Percentiles rank a stretch among this genome's conserved stretches.
Conservation (phyloP, 2,113 vertebrate genomes). For the Brienomyrus longianalis region DNA sequence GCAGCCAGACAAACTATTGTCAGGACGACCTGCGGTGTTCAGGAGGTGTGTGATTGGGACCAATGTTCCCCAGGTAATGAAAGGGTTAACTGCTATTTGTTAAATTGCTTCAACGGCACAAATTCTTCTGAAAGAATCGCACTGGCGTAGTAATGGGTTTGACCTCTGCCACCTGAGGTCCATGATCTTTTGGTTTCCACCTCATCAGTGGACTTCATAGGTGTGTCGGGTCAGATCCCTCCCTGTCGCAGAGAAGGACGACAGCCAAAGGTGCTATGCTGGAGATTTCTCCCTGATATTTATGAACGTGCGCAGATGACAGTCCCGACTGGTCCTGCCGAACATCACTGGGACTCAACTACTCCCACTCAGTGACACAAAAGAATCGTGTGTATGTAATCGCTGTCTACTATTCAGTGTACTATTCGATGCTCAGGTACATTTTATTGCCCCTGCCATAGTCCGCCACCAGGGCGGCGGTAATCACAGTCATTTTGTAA, state of each 20-base stretch:
- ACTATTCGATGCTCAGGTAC: conserved; percentile 52
- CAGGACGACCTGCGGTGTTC: neutral
- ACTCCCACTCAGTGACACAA: conserved; percentile 56
- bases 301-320: conserved; percentile 45
- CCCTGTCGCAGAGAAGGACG: neutral
- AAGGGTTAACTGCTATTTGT: neutral
- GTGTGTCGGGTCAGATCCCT: neutral
- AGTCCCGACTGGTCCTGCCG: conserved; percentile 35
- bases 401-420: neutral
- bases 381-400: conserved; percentile 51
- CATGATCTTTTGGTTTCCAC: neutral
- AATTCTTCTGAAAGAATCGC: neutral
- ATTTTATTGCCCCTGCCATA: conserved; percentile 44
- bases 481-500: conserved; percentile 16
- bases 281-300: conserved; percentile 68
- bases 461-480: conserved; percentile 32
- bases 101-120: neutral
- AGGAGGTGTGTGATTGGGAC: neutral
- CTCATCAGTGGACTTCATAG: neutral
- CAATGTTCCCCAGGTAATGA: neutral
- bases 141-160: neutral
- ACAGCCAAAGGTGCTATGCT: conserved; percentile 33
- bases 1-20: neutral
- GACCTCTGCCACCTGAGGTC: neutral
- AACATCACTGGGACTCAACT: conserved; percentile 63